Conservation (phyloP, 2,888 invertebrate genomes). For the Byasa hedistus region DNA sequence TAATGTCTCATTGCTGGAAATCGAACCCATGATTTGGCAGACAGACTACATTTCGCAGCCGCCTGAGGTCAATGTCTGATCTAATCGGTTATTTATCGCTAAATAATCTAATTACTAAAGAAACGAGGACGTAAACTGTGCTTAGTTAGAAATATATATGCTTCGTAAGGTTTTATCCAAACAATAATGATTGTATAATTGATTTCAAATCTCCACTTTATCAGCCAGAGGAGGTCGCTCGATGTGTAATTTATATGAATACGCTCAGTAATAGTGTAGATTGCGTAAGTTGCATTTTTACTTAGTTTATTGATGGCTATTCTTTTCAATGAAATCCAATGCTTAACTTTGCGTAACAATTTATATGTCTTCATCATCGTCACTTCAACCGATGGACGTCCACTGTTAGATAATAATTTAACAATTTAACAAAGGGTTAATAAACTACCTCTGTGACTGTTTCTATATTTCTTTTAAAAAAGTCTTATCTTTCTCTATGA, state of each 20-base stretch:
- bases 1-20: not conserved
- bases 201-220: not conserved
- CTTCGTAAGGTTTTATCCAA: not conserved
- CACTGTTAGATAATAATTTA: too few species aligned
- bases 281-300: not conserved
- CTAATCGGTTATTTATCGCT: not conserved
- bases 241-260: not conserved
- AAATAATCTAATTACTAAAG: not conserved
- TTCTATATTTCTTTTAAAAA: too few species aligned
- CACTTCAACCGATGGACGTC: too few species aligned
- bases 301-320: not conserved
- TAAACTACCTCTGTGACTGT: too few species aligned
- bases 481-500: too few species aligned
- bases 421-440: too few species aligned
- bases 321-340: not conserved
- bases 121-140: not conserved
- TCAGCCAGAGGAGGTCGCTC: not conserved
- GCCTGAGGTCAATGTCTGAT: not conserved
- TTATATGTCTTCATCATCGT: too few species aligned
- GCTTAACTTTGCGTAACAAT: not conserved
- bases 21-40: not conserved
- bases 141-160: not conserved
- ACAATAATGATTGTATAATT: not conserved
- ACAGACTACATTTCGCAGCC: not conserved
- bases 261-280: not conserved